Base-by-base conservation (phyloP, 2,888 invertebrate species). In the Drosophila putrida region DNA sequence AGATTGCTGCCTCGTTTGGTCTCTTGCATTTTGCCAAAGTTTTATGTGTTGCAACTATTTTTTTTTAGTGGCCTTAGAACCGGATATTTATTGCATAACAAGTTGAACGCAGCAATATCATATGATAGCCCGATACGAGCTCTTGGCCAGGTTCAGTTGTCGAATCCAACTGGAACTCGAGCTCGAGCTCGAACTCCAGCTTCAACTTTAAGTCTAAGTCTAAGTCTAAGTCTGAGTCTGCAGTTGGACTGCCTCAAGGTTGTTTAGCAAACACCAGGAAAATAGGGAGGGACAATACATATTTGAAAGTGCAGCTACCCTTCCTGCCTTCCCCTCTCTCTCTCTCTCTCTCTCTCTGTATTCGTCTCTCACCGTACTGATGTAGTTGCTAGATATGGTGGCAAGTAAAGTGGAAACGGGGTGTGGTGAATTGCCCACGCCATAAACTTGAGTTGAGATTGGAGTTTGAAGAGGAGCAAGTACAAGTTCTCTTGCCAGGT, bases 1-100 rank as follows among this genome's bases (percentile, higher is more conserved):
- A 3, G 50, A 25, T 43, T 43, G 5, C 25, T 68, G 68, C 47
- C 38, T 47, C 46, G 11, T 47, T 49, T 49, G 13, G 13, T 3
- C 39, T 15, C 39, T 38, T 39, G 39, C 13, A 39, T 39, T 46
- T 63, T 57, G 64, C 68, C 64, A 78, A 84, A 71, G 70, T 50
- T 62, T 54, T 75, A 31, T 51, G 39, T 80, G 57, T 61, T 68
- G 43, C 54, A 51, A 51, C 8, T 65, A 62, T 58, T 47, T 27
- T 50, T 51, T 41, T 69, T 53, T 50, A 68, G 53, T 31, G 72
- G 57, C 55, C 13, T 13, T 47, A 41, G 80, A 88, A 86, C 89
- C 89, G 86, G 86, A 90, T 79, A 87, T 86, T 88, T 90, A 90
- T 88, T 87, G 87, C 90, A 87, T 87, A 90, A 87, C 89, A 90